Evolutionary conservation across 2,113 vertebrate species (phyloP), one percentile per base, ranked within the genome.

Genomic region (Psettodes erumei): DNA sequence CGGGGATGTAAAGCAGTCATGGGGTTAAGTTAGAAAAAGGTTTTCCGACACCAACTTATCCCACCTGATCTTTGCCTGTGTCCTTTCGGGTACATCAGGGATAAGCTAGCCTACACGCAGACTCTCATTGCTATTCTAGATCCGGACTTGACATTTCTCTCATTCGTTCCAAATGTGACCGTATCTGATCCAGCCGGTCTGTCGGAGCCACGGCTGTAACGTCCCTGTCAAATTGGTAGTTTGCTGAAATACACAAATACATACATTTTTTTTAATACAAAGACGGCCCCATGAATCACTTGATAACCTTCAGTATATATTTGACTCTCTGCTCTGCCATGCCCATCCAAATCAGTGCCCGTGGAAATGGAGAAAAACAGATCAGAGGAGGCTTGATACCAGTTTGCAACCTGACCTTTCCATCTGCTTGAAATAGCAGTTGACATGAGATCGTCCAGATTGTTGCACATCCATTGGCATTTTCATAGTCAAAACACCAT

Each of bases 81-180:
- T 83, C 56, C 69, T 77, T 81, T 82, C 23, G 60, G 77, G 54
- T 75, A 75, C 59, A 70, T 47, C 6, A 33, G 58, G 45, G 67
- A 73, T 61, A 74, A 71, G 33, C 16, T 53, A 27, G 30, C 54
- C 78, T 48, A n/a, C 30, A 37, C 50, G 56, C 21, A 0, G 19
- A 53, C 18, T 74, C 77, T 85, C 69, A 89, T 89, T 88, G 69
- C 68, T 81, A 89, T 88, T 90, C 83, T 53, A 21, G 62, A 73
- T 79, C 75, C 71, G 66, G 53, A 71, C 42, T 75, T 90, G 87
- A 88, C 86, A 88, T 90, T 91, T 88, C 81, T 64, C 72, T 76
- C 70, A 76, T 86, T 84, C 54, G 23, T 79, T 90, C 63, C 81
- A 77, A 81, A 83, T 68, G 56, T 75, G 69, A 81, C 43, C 54